A percentile compares a stretch with the other conserved stretches of the same genome.
These are phyloP conservation scores for Hetaerina americana DNA, from an alignment of 1,140 invertebrate species.

Conservation along the genomic window DNA sequence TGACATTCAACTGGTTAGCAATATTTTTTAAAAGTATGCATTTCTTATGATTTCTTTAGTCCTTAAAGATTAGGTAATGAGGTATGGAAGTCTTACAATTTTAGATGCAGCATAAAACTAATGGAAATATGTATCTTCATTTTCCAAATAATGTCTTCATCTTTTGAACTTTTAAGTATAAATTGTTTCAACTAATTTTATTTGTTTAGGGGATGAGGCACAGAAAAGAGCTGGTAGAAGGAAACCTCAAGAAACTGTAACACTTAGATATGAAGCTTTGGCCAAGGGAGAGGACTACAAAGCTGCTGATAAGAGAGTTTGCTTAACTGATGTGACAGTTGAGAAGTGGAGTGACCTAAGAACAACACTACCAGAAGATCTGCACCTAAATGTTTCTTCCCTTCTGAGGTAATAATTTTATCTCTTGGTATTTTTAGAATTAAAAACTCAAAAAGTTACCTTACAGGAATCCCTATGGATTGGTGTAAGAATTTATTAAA, in stretches of 20 bases:
- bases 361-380: conserved; percentile 32
- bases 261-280: conserved; percentile 24
- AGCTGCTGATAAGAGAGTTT: conserved; percentile 21
- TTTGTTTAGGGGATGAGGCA: background rate
- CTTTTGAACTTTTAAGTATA: background rate
- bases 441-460: too few species aligned
- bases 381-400: conserved; percentile 29
- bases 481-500: too few species aligned
- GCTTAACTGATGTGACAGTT: conserved; percentile 28
- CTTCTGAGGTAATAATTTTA: conserved; percentile 23
- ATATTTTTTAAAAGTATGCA: too few species aligned
- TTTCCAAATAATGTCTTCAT: background rate
- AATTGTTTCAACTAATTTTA: background rate
- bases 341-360: conserved; percentile 28
- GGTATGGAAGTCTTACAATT: too few species aligned
- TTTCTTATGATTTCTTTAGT: too few species aligned
- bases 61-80: too few species aligned
- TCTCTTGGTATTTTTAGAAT: too few species aligned
- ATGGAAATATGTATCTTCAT: too few species aligned
- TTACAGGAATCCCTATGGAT: too few species aligned
- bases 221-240: conserved; percentile 10
- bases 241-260: conserved; percentile 21
- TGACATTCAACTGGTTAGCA: too few species aligned
- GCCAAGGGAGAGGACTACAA: conserved; percentile 22
- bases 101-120: too few species aligned